Base-by-base conservation (phyloP, 2,797 vertebrate genomes). In the Peromyscus attwateri region DNA sequence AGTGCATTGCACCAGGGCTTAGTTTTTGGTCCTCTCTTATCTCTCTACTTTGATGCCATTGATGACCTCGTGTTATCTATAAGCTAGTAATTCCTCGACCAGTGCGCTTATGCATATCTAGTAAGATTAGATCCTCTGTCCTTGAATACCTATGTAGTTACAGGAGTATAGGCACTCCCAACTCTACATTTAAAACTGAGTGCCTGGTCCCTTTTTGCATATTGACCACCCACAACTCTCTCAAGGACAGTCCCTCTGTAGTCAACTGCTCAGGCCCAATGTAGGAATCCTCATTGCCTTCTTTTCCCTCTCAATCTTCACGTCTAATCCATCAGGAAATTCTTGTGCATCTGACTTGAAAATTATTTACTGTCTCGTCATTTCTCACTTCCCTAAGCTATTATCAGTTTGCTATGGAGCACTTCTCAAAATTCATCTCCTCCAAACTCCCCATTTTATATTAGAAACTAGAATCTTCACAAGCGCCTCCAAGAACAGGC, bases 341-440 rank as follows among this genome's bases (percentile, higher is more conserved):
- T 92, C 73, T 92, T 62, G 52, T 73, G 55, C 21, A 8, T 84
- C 34, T 93, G 43, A 87, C 57, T 87, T 93, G 13, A 83, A 75
- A 93, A 55, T 49, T 80, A 89, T 84, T 49, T n/a, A 88, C 3
- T 57, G 66, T 88, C 34, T 82, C 19, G 85, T 49, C 13, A 43
- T 25, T 66, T 95, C 31, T 89, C n/a, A n/a, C n/a, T 77, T 89
- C 46, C 66, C 37, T 11, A 52, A 55, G 49, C 4, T 66, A 11
- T 88, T 92, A 49, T 49, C 46, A 66, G 13, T 68, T 13, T 73
- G 19, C 5, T 90, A n/a, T 62, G 21, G 70, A 64, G 21, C n/a
- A 79, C 46, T 92, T 94, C 16, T 89, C 40, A 64, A 64, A 75
- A 73, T 75, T 31, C 29, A 60, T 92, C 12, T 91, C 4, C 37